phyloP scores from a whole-genome alignment of 2,113 vertebrate species.

The Syngnathoides biaculeatus region DNA sequence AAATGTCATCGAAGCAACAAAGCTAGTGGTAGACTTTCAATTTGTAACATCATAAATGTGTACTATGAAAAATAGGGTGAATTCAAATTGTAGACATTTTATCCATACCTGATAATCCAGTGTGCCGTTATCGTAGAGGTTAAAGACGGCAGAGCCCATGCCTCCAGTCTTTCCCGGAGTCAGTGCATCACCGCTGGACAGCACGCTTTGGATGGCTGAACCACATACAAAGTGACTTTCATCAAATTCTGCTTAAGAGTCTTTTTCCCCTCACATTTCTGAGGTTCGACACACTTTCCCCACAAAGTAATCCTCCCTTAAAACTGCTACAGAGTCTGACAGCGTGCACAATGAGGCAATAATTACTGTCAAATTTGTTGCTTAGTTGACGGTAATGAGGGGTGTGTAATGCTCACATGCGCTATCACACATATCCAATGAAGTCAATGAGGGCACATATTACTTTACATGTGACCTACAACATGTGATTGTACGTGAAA shows the following conservation, averaged over 20 bases:
- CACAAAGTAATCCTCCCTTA: background rate
- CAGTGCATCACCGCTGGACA: conserved; percentile 86
- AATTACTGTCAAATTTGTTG: conserved; percentile 33
- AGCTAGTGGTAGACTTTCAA: background rate
- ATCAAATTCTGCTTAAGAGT: conserved; percentile 17
- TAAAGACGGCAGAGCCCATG: conserved; percentile 84
- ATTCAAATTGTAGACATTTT: background rate
- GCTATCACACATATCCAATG: conserved; percentile 13
- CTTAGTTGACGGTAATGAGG: conserved; percentile 9
- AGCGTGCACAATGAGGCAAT: conserved; percentile 44
- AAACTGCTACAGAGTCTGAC: conserved; percentile 11
- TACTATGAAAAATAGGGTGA: background rate
- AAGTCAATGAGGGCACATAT: conserved; percentile 38
- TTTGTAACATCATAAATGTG: background rate
- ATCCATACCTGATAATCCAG: conserved; percentile 84
- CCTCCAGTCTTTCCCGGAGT: conserved; percentile 84
- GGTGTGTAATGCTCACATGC: conserved; percentile 7
- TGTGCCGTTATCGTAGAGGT: conserved; percentile 86
- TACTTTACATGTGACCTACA: conserved; percentile 28
- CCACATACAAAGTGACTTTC: conserved; percentile 26
- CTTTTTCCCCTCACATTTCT: conserved; percentile 11
- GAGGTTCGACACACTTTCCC: conserved; percentile 16
- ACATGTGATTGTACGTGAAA: conserved; percentile 23
- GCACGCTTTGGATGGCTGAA: conserved; percentile 89
- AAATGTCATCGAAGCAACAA: background rate